Percentiles rank a stretch among this genome's conserved stretches.
These are phyloP conservation scores for Chlorops oryzae DNA, from an alignment of 1,140 invertebrate species.

Conservation along the genomic window DNA sequence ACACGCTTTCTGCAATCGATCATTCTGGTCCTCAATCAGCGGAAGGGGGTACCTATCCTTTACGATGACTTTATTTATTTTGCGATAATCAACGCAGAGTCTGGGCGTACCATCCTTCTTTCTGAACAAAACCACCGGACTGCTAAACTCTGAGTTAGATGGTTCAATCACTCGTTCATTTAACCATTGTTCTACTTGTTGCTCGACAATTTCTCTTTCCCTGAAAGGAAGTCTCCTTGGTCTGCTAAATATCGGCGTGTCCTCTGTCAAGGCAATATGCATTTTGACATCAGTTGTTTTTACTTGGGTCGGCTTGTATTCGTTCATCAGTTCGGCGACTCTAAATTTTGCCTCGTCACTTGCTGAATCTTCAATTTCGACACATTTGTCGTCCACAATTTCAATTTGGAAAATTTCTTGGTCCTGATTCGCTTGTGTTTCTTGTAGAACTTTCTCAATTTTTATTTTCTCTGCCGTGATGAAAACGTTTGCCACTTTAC, in stretches of 20 bases:
- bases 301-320: too few species aligned
- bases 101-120: constrained; percentile 20
- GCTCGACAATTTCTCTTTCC: constrained; percentile 12
- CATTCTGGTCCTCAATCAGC: constrained; percentile 30
- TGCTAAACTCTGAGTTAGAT: constrained; percentile 6
- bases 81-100: constrained; percentile 22
- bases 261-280: constrained; percentile 18
- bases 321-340: too few species aligned
- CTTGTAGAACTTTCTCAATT: too few species aligned
- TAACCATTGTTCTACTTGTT: constrained; percentile 17
- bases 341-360: too few species aligned
- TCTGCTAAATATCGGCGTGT: constrained; percentile 23
- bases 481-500: too few species aligned
- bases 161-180: background rate
- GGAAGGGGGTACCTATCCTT: constrained; percentile 29
- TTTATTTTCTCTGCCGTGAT: too few species aligned
- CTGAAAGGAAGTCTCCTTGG: constrained; percentile 19
- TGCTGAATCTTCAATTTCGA: too few species aligned
- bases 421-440: too few species aligned
- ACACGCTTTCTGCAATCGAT: constrained; percentile 17
- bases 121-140: constrained; percentile 24
- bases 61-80: constrained; percentile 16
- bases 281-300: constrained; percentile 3
- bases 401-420: too few species aligned
- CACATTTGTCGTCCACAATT: too few species aligned